Percentiles rank a stretch among this genome's conserved stretches.
phyloP scores from a whole-genome alignment of 2,113 vertebrate species.

The Datnioides undecimradiatus region DNA sequence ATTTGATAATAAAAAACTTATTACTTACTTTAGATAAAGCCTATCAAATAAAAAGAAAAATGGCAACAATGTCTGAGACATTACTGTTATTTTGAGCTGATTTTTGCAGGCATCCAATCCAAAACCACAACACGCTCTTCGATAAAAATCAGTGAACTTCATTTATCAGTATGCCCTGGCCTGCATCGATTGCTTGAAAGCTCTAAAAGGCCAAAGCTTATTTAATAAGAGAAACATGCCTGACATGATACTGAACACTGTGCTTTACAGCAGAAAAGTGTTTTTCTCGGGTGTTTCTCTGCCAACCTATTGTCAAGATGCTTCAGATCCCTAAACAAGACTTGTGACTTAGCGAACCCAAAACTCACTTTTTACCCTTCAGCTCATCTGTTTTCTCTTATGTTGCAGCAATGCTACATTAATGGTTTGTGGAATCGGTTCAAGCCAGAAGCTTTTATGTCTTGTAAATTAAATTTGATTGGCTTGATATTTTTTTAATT shows the following conservation, averaged over 20 bases:
- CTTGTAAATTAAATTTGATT: conserved; percentile 65
- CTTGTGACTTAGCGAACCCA: conserved; percentile 42
- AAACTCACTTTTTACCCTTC: conserved; percentile 32
- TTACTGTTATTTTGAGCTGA: conserved; percentile 4
- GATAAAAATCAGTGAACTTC: conserved; percentile 30
- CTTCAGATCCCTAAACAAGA: conserved; percentile 42
- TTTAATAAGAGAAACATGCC: conserved; percentile 40
- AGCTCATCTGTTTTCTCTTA: conserved; percentile 64
- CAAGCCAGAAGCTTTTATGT: conserved; percentile 69
- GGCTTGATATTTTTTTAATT: conserved; percentile 30
- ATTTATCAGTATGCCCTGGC: conserved; percentile 32
- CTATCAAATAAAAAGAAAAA: conserved; percentile 38
- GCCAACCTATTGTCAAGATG: conserved; percentile 47
- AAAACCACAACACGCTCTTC: conserved; percentile 29
- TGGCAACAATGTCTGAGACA: conserved; percentile 22
- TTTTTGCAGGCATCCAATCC: conserved; percentile 5
- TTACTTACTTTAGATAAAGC: conserved; percentile 37
- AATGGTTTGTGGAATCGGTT: conserved; percentile 59
- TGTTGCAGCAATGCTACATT: conserved; percentile 59
- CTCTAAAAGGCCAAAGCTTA: not conserved
- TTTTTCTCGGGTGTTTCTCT: conserved; percentile 36
- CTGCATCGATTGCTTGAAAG: not conserved
- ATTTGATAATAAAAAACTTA: conserved; percentile 38
- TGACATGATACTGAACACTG: conserved; percentile 30
- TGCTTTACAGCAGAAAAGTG: conserved; percentile 30